Evolutionary conservation across 2,888 invertebrate genomes (phyloP).

Genomic region (Emmelina monodactyla): DNA sequence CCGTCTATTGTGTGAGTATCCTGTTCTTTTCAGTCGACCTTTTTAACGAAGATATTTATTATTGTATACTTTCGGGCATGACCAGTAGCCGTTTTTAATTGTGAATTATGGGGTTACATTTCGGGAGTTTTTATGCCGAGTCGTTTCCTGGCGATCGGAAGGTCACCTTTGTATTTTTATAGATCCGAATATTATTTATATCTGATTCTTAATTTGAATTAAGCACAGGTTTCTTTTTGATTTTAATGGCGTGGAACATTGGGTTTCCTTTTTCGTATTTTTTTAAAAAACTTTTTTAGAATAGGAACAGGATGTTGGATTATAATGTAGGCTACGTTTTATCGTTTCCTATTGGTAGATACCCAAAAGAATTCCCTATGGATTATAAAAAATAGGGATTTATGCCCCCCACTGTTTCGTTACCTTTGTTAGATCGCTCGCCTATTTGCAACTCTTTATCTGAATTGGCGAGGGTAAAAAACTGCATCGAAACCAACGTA

Average conservation of each 20-base stretch:
- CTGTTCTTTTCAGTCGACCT: slow-evolving; percentile 61
- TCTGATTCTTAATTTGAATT: slow-evolving; percentile 33
- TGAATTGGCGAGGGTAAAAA: slow-evolving; percentile 9
- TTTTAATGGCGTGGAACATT: slow-evolving; percentile 41
- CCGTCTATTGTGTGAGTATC: slow-evolving; percentile 53
- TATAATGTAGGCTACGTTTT: too few species aligned
- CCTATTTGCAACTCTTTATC: slow-evolving; percentile 19
- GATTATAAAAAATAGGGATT: too few species aligned
- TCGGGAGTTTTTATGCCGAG: slow-evolving; percentile 27
- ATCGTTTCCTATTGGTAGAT: too few species aligned
- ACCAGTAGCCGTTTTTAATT: slow-evolving; percentile 64
- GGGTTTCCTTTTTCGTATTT: too few species aligned
- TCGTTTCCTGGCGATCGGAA: slow-evolving; percentile 50
- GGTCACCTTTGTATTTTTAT: slow-evolving; percentile 52
- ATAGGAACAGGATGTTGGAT: too few species aligned
- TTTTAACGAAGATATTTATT: slow-evolving; percentile 64
- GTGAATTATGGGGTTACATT: slow-evolving; percentile 56
- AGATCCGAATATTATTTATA: slow-evolving; percentile 37
- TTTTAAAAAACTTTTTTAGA: too few species aligned
- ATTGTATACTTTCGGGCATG: slow-evolving; percentile 57
- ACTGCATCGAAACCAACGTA: too few species aligned
- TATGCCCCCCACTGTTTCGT: too few species aligned
- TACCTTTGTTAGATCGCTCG: too few species aligned
- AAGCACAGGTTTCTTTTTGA: slow-evolving; percentile 36
- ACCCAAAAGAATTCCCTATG: too few species aligned